Evolutionary conservation across 2,797 vertebrate species (phyloP), one percentile per base, ranked within the genome.

Genomic region (Nyctalus aviator): DNA sequence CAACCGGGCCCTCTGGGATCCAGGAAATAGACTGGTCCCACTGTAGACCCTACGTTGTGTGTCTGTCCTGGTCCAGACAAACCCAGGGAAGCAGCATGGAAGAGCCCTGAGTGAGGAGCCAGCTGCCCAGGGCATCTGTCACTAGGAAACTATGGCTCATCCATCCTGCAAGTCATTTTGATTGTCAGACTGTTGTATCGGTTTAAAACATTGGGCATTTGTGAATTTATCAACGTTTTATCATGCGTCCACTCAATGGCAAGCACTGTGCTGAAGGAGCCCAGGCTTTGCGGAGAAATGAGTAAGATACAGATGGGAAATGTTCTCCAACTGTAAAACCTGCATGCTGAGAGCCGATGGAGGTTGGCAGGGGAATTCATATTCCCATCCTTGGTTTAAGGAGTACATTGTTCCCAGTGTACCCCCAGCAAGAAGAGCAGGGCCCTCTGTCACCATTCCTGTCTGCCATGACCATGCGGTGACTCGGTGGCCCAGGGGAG

Each of bases 141-240:
- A 30, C 32, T 32, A 71, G n/a, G 86, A 73, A 93, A 30, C 21
- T 4, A 17, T 5, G 57, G n/a, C 53, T 87, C 77, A 10, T 0
- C 30, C 77, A 10, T 0, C 30, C 41, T 23, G 6, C 5, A 71
- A 84, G 77, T 75, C 37, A 1, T 84, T 82, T 44, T 44, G 10
- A 44, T 84, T 20, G 82, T 64, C 66, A 15, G 15, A 85, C 62
- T 71, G 50, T 57, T 83, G 90, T 44, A 37, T 84, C 17, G 3
- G 66, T 69, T n/a, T 3, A 73, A 78, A 85, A 30, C 35, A 18
- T 27, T n/a, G n/a, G 27, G 27, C 4, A 62, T 78, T 78, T 84
- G 69, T 88, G 84, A 46, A 88, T 57, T 75, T 30, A 48, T 91
- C 66, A 72, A 21, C 73, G 53, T 11, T 35, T 66, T 69, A 32